Conservation (phyloP, 64 coral and sea anemone species). For the Orbicella faveolata region DNA sequence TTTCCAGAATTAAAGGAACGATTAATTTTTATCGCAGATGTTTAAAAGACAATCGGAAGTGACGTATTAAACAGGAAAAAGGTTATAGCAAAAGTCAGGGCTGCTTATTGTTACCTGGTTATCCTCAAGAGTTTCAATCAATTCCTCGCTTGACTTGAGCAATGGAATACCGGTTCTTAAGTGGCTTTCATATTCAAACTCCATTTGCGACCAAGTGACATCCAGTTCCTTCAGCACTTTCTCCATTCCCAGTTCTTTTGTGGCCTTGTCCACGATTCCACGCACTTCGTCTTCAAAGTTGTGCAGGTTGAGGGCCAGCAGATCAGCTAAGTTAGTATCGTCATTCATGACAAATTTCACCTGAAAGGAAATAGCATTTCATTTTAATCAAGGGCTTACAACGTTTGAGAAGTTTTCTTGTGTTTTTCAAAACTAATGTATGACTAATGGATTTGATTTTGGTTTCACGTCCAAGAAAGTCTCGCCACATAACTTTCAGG, state of each 20-base stretch:
- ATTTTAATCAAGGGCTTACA: not conserved
- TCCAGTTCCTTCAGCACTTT: slow-evolving; percentile 93
- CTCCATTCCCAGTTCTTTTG: slow-evolving; percentile 99
- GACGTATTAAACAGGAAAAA: too few relatives aligned
- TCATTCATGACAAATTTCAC: slow-evolving; percentile 98
- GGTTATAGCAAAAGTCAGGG: too few relatives aligned
- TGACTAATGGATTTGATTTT: too few relatives aligned
- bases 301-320: slow-evolving; percentile 92
- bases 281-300: slow-evolving; percentile 99
- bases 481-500: too few relatives aligned
- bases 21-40: too few relatives aligned
- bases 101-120: slow-evolving; percentile 71
- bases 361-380: slow-evolving; percentile 32
- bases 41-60: too few relatives aligned
- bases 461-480: too few relatives aligned
- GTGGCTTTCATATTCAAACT: slow-evolving; percentile 97
- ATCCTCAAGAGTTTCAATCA: slow-evolving; percentile 98
- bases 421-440: not conserved
- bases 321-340: slow-evolving; percentile 84
- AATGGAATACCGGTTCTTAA: slow-evolving; percentile 82
- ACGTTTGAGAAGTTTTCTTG: not conserved
- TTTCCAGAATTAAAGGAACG: too few relatives aligned
- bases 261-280: slow-evolving; percentile 98
- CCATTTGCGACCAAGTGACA: slow-evolving; percentile 99
- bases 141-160: slow-evolving; percentile 93